Conservation (phyloP, 2,888 invertebrate species). For the Drosophila silvestris region DNA sequence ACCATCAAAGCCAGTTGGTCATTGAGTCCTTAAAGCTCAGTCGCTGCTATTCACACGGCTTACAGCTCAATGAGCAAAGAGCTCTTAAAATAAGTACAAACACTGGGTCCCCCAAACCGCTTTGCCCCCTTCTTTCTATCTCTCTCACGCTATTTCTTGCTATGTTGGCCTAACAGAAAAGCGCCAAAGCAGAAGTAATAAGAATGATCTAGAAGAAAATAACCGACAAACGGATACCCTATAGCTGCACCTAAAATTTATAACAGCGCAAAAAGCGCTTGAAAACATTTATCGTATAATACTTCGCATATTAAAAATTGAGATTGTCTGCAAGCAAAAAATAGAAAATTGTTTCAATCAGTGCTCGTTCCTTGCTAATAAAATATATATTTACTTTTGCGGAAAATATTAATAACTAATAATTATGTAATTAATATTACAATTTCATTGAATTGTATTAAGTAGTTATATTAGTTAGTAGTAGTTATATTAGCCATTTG, state of each 20-base stretch:
- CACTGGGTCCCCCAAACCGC: conserved; percentile 16
- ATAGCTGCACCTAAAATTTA: background rate
- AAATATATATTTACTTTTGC: background rate
- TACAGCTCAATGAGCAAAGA: conserved; percentile 66
- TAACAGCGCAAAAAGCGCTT: background rate
- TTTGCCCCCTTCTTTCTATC: no score
- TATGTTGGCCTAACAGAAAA: conserved; percentile 30
- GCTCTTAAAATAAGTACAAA: conserved; percentile 60
- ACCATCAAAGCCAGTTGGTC: conserved; percentile 44
- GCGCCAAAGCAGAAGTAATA: conserved; percentile 28
- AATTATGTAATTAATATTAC: background rate
- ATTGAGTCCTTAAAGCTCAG: conserved; percentile 59
- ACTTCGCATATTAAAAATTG: background rate
- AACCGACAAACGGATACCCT: conserved; percentile 8
- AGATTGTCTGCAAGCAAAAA: background rate
- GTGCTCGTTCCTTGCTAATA: background rate
- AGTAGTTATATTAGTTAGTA: no score
- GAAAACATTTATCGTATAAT: background rate
- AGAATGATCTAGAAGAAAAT: background rate
- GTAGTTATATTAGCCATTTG: conserved; percentile 1
- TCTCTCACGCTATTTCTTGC: background rate
- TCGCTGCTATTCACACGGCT: conserved; percentile 53
- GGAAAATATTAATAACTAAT: no score
- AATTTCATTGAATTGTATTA: background rate
- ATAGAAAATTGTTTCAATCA: background rate